Conservation (phyloP, 2,888 invertebrate species). For the Ecdyonurus torrentis region DNA sequence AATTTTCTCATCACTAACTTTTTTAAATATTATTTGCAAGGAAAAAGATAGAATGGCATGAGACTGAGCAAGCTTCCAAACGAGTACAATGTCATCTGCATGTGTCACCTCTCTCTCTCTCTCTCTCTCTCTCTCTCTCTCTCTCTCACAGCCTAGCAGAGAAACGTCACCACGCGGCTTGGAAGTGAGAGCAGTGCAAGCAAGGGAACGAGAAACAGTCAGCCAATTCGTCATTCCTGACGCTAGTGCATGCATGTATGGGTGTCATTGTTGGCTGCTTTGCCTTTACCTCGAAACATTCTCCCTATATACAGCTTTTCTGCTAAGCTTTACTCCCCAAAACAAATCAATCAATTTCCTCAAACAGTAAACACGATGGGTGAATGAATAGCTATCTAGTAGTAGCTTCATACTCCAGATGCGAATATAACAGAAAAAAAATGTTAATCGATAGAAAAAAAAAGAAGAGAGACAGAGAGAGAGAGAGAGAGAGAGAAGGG, state of each 20-base stretch:
- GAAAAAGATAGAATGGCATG: neutral
- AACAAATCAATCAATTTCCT: neutral
- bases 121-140: neutral
- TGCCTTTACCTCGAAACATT: too few relatives aligned
- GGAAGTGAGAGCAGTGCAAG: neutral
- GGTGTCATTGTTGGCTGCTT: too few relatives aligned
- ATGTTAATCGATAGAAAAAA: too few relatives aligned
- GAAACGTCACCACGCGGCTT: constrained; percentile 3
- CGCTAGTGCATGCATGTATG: neutral
- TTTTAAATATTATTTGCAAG: neutral
- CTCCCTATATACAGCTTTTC: neutral
- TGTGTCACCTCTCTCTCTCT: constrained; percentile 1
- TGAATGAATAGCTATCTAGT: neutral
- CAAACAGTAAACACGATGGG: neutral
- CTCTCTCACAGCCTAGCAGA: neutral
- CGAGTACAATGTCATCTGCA: neutral
- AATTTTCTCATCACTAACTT: neutral
- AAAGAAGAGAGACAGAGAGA: neutral
- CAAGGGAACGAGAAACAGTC: neutral
- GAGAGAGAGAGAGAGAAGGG: too few relatives aligned
- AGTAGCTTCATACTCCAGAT: too few relatives aligned
- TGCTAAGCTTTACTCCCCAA: neutral
- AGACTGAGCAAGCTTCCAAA: too few relatives aligned
- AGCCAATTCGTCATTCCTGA: neutral
- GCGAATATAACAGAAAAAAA: too few relatives aligned